phyloP scores from a whole-genome alignment of 2,888 invertebrate species.

The Drosophila neoperkinsi region DNA sequence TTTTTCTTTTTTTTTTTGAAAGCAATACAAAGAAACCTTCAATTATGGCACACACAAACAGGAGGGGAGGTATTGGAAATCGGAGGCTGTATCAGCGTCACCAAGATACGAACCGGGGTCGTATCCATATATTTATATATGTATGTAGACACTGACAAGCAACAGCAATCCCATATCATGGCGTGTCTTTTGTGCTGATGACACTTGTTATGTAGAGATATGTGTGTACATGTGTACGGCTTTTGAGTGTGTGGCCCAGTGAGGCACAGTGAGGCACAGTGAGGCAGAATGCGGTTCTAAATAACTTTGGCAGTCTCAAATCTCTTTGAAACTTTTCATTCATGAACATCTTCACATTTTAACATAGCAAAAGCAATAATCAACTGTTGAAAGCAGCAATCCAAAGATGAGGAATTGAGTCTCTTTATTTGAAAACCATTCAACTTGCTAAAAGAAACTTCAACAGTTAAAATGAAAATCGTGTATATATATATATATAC shows the following conservation, averaged over 20 bases:
- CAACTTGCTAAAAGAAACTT: not conserved
- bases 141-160: conserved; percentile 15
- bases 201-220: conserved; percentile 66
- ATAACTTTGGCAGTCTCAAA: not conserved
- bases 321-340: conserved; percentile 1
- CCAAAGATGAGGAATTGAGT: not conserved
- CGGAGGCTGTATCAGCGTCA: conserved; percentile 10
- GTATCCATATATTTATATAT: conserved; percentile 11
- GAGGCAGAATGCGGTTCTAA: not conserved
- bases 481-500: not conserved
- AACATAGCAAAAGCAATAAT: not conserved
- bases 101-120: conserved; percentile 49
- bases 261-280: conserved; percentile 13
- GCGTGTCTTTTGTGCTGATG: conserved; percentile 69
- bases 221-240: conserved; percentile 10
- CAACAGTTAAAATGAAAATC: not conserved
- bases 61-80: not conserved
- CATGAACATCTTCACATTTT: not conserved
- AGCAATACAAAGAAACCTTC: conserved; percentile 55
- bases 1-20: not conserved
- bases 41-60: conserved; percentile 57
- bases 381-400: not conserved
- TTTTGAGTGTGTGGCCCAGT: not conserved
- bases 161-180: conserved; percentile 46
- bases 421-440: not conserved